These are phyloP conservation scores for Seison nebaliae DNA, from an alignment of 1,140 invertebrate genomes.

Conservation along the genomic window DNA sequence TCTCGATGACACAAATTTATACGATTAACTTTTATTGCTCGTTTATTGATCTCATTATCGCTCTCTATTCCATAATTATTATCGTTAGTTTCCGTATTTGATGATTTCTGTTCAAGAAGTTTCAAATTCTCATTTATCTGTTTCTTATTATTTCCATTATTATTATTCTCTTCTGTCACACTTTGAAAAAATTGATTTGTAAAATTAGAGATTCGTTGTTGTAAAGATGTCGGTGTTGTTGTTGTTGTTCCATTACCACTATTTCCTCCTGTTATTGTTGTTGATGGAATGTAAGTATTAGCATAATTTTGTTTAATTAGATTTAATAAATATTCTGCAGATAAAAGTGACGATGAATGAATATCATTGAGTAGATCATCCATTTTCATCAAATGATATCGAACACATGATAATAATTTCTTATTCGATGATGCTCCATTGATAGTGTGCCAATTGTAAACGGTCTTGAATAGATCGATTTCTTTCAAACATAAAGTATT, in stretches of 20 bases:
- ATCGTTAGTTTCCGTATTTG: too few relatives aligned
- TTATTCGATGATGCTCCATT: slow-evolving; percentile 40
- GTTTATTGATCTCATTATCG: too few relatives aligned
- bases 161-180: too few relatives aligned
- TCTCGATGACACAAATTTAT: too few relatives aligned
- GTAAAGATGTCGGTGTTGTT: neutral
- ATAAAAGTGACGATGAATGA: slow-evolving; percentile 50
- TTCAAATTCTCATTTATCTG: too few relatives aligned
- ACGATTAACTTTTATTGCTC: too few relatives aligned
- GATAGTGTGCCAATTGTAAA: slow-evolving; percentile 49
- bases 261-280: neutral
- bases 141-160: too few relatives aligned
- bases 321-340: slow-evolving; percentile 64
- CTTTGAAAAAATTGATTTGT: too few relatives aligned
- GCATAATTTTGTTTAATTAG: slow-evolving; percentile 44
- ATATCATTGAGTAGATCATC: slow-evolving; percentile 61
- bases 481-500: slow-evolving; percentile 85
- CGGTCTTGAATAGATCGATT: slow-evolving; percentile 68
- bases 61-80: too few relatives aligned
- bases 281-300: neutral
- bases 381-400: slow-evolving; percentile 57
- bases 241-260: neutral
- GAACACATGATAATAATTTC: slow-evolving; percentile 32
- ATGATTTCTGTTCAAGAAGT: too few relatives aligned
- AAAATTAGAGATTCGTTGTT: too few relatives aligned